Conservation (phyloP, 2,797 vertebrate genomes). For the Rachycentron canadum region DNA sequence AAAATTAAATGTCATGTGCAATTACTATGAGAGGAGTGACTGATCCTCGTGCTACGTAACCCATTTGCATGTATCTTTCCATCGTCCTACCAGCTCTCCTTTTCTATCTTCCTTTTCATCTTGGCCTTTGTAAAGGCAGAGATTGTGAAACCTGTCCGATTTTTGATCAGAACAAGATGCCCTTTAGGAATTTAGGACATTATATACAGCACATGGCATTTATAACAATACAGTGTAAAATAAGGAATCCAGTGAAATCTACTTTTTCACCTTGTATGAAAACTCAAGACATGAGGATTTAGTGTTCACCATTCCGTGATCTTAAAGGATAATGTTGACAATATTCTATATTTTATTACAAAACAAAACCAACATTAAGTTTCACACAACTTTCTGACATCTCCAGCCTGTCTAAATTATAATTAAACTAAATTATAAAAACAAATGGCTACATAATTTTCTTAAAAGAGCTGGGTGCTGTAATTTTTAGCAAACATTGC, state of each 20-base stretch:
- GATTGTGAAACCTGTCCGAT: slow-evolving; percentile 49
- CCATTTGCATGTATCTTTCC: slow-evolving; percentile 59
- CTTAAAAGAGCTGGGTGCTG: background rate
- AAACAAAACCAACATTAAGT: background rate
- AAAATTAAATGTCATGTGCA: slow-evolving; percentile 85
- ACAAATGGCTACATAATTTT: too few relatives aligned
- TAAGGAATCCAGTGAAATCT: slow-evolving; percentile 33
- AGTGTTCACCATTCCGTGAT: slow-evolving; percentile 5
- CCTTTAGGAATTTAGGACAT: slow-evolving; percentile 37
- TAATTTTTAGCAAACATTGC: background rate
- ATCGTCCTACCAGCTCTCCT: slow-evolving; percentile 36
- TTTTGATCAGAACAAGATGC: slow-evolving; percentile 43
- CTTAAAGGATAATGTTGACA: background rate
- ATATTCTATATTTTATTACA: background rate
- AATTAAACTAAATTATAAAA: background rate
- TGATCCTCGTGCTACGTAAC: slow-evolving; percentile 53
- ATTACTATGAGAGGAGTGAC: slow-evolving; percentile 76
- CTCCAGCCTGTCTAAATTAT: background rate
- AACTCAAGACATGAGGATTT: slow-evolving; percentile 16
- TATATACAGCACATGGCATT: slow-evolving; percentile 13
- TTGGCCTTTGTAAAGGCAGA: slow-evolving; percentile 36
- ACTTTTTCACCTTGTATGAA: slow-evolving; percentile 31
- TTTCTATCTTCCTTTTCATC: slow-evolving; percentile 42
- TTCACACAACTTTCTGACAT: background rate
- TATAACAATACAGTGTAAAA: slow-evolving; percentile 11